Percentiles rank a stretch among this genome's conserved stretches.
phyloP scores from a whole-genome alignment of 2,113 vertebrate species.

The Thinocorus orbignyianus region DNA sequence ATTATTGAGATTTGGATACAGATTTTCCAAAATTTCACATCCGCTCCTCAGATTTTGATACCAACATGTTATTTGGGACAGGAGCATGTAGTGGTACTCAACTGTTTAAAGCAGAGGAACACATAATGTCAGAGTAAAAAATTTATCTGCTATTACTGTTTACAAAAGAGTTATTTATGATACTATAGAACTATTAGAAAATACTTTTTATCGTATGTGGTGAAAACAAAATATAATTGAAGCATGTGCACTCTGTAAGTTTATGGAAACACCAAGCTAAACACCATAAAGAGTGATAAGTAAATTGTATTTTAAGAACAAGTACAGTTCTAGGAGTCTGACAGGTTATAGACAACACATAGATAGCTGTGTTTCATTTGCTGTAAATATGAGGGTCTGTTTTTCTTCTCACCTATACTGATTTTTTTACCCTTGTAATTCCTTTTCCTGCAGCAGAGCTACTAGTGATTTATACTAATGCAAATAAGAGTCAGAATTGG shows the following conservation, averaged over 20 bases:
- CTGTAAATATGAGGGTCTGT: not conserved
- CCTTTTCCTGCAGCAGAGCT: not conserved
- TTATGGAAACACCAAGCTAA: not conserved
- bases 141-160: not conserved
- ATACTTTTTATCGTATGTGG: not conserved
- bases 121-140: not conserved
- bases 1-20: not conserved
- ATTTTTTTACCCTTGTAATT: not conserved
- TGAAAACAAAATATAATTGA: not conserved
- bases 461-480: slow-evolving; percentile 42
- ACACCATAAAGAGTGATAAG: not conserved
- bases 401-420: not conserved
- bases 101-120: not conserved
- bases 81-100: not conserved
- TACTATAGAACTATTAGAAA: not conserved
- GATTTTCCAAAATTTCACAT: not conserved
- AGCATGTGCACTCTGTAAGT: not conserved
- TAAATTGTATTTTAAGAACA: not conserved
- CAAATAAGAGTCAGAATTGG: slow-evolving; percentile 32
- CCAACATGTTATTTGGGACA: not conserved
- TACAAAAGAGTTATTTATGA: not conserved
- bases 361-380: not conserved
- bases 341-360: not conserved
- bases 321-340: not conserved
- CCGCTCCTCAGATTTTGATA: not conserved